Base-by-base conservation (phyloP, 2,797 vertebrate species). In the Tapera naevia region DNA sequence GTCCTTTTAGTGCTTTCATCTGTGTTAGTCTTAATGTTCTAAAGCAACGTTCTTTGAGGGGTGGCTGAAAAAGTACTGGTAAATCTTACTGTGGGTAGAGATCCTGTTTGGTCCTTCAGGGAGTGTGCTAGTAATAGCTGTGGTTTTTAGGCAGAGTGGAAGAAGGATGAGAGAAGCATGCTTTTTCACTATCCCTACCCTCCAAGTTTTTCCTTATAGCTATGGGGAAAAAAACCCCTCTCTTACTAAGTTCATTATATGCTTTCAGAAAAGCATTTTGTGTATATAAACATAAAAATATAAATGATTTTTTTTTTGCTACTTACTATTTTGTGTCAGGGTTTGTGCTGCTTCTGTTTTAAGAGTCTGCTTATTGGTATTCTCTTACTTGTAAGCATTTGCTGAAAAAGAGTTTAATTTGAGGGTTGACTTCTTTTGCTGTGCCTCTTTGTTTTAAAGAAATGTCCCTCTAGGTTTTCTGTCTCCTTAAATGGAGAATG, bases 61-160 rank as follows among this genome's bases (percentile, higher is more conserved):
- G 46, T 46, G 62, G 27, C 58, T 76, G 80, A 88, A 88, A 93
- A 90, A 93, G n/a, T 83, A 67, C 89, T 91, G 85, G 54, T 96
- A 79, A 78, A 60, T 75, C 35, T 75, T n/a, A 12, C 62, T 90
- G 89, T 90, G 86, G 86, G 62, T 80, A 93, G 89, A 79, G 80
- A 94, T 95, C 80, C 69, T 88, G 73, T 66, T 89, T 21, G 86
- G 66, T 54, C 70, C 89, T 90, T 81, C 86, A 79, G 76, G 45
- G 76, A 73, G 64, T 33, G 46, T 66, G 51, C 86, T 88, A 60
- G 84, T 96, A 94, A 88, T 94, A 95, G 90, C 70, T 43, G 11
- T 56, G 35, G 4, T 39, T 88, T 95, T 93, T 70, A 86, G 93
- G 80, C 89, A 57, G 73, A 79, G 69, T 69, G 50, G 80, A 88